phyloP scores from a whole-genome alignment of 1,140 invertebrate species.

The Antheraea mylitta region DNA sequence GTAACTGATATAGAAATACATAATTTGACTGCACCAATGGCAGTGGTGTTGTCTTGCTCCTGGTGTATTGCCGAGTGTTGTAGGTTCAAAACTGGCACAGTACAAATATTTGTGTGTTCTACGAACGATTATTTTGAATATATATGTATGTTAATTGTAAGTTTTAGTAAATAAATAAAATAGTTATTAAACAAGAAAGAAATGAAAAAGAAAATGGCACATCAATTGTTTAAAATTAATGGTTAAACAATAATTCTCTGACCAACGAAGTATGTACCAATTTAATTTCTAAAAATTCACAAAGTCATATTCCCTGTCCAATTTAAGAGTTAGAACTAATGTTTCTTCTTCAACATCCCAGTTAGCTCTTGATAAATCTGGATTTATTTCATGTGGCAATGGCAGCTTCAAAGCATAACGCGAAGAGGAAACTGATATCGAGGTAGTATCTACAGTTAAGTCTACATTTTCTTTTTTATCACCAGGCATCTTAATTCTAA shows the following conservation, averaged over 20 bases:
- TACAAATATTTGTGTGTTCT: no score
- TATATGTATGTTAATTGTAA: no score
- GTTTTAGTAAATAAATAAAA: no score
- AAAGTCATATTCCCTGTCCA: conserved; percentile 88
- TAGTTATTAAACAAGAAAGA: no score
- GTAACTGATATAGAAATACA: no score
- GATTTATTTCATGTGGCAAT: conserved; percentile 89
- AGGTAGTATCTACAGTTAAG: conserved; percentile 84
- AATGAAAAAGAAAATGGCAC: no score
- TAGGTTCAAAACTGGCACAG: no score
- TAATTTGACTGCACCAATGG: no score
- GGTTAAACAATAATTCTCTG: background rate
- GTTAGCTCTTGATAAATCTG: conserved; percentile 87
- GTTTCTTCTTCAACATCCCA: conserved; percentile 86
- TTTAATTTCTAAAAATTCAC: conserved; percentile 86
- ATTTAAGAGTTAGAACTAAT: conserved; percentile 84
- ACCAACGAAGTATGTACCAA: background rate
- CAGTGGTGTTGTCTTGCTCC: no score
- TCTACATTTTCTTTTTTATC: conserved; percentile 84
- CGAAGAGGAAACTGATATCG: conserved; percentile 81
- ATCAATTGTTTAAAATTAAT: background rate
- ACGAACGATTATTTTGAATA: no score
- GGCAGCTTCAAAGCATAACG: conserved; percentile 86
- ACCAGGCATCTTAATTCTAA: conserved; percentile 86
- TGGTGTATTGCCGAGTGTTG: no score